Percentiles rank a stretch among this genome's conserved stretches.
These are phyloP conservation scores for Mizuhopecten yessoensis DNA, from an alignment of 1,140 invertebrate species.

Conservation along the genomic window DNA sequence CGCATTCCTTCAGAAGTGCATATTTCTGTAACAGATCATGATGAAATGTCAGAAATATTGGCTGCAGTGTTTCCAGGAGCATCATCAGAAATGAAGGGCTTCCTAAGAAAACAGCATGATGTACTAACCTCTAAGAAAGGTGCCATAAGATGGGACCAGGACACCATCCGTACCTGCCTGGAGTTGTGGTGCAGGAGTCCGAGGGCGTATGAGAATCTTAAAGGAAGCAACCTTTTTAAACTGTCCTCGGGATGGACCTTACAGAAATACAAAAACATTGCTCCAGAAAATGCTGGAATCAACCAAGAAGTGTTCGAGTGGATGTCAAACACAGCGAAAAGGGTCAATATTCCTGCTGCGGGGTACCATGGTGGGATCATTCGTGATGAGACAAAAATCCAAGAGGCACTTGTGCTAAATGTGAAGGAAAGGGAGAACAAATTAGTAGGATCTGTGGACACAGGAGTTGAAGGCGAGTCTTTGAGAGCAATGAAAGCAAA, in stretches of 20 bases:
- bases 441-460: slow-evolving; percentile 54
- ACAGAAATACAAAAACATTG: slow-evolving; percentile 48
- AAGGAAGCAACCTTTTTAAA: slow-evolving; percentile 48
- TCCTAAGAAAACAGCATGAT: slow-evolving; percentile 42
- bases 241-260: slow-evolving; percentile 49
- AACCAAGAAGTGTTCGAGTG: slow-evolving; percentile 42
- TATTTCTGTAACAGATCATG: slow-evolving; percentile 41
- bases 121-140: background rate
- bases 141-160: slow-evolving; percentile 49
- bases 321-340: slow-evolving; percentile 52
- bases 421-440: slow-evolving; percentile 45
- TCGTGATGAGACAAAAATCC: slow-evolving; percentile 56
- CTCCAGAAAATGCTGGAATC: slow-evolving; percentile 52
- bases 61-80: slow-evolving; percentile 47
- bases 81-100: slow-evolving; percentile 45
- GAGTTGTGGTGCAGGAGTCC: no score
- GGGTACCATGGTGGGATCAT: slow-evolving; percentile 51
- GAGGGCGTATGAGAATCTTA: slow-evolving; percentile 43
- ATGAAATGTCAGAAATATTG: slow-evolving; percentile 41
- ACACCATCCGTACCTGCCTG: no score
- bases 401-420: slow-evolving; percentile 54
- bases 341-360: background rate
- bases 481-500: slow-evolving; percentile 53
- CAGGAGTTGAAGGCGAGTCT: slow-evolving; percentile 45
- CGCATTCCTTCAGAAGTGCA: background rate